Evolutionary conservation across 2,113 vertebrate species (phyloP).

Genomic region (Uria aalge): DNA sequence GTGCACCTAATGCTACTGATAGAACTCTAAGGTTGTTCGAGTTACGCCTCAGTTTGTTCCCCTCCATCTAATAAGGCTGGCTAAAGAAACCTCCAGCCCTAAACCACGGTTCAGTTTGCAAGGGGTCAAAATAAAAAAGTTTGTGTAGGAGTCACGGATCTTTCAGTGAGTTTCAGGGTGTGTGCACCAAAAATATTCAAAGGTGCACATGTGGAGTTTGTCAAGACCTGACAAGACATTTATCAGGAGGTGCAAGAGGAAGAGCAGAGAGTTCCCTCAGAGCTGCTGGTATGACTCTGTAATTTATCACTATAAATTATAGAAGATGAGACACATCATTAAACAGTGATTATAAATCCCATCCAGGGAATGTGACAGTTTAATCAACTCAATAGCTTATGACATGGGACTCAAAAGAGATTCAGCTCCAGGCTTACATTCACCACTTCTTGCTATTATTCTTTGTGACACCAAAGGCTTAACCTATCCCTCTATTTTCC

Average conservation of each 20-base stretch:
- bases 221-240: conserved; percentile 26
- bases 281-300: background rate
- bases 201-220: background rate
- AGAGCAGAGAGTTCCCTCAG: background rate
- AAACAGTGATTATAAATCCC: conserved; percentile 27
- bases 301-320: conserved; percentile 15
- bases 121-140: background rate
- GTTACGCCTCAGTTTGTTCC: background rate
- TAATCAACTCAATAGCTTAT: conserved; percentile 5
- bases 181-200: conserved; percentile 28
- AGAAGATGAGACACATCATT: background rate
- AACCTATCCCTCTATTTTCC: background rate
- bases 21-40: background rate
- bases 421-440: background rate
- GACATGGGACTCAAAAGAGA: background rate
- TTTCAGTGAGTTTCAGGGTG: background rate
- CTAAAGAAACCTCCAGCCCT: background rate
- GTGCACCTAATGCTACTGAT: background rate
- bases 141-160: background rate
- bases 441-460: background rate
- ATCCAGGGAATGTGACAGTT: conserved; percentile 17
- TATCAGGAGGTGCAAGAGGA: background rate
- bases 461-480: background rate
- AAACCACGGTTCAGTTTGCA: background rate
- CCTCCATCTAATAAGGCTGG: background rate